phyloP scores from a whole-genome alignment of 2,797 vertebrate species.

The Saxicola maurus region DNA sequence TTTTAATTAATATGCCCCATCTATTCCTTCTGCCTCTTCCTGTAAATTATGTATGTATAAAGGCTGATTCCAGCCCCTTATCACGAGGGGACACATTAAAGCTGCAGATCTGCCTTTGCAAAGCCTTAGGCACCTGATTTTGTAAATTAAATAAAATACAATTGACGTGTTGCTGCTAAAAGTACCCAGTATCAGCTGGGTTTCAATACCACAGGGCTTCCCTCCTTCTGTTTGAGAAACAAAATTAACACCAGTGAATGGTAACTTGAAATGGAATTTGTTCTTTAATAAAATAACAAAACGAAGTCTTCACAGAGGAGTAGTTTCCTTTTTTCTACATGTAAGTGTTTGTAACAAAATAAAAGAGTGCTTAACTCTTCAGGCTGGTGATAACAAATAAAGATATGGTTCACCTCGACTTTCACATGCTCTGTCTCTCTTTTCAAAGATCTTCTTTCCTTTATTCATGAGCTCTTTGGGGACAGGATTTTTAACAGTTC shows the following conservation, averaged over 20 bases:
- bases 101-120: not conserved
- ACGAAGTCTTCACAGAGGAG: not conserved
- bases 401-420: not conserved
- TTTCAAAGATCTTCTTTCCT: not conserved
- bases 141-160: not conserved
- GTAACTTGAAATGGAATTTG: not conserved
- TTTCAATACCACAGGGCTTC: not conserved
- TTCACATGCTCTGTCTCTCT: not conserved
- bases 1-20: not conserved
- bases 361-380: not conserved
- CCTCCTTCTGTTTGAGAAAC: not conserved
- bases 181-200: not conserved
- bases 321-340: not conserved
- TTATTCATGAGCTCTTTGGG: not conserved
- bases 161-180: not conserved
- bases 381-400: not conserved
- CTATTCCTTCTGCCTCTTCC: not conserved
- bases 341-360: not conserved
- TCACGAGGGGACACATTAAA: not conserved
- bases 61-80: not conserved
- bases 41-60: not conserved
- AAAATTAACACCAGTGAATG: not conserved
- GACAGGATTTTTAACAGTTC: not conserved
- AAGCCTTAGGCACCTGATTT: not conserved
- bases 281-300: constrained; percentile 3